Conservation (phyloP, 2,113 vertebrate species). For the Vidua chalybeata region DNA sequence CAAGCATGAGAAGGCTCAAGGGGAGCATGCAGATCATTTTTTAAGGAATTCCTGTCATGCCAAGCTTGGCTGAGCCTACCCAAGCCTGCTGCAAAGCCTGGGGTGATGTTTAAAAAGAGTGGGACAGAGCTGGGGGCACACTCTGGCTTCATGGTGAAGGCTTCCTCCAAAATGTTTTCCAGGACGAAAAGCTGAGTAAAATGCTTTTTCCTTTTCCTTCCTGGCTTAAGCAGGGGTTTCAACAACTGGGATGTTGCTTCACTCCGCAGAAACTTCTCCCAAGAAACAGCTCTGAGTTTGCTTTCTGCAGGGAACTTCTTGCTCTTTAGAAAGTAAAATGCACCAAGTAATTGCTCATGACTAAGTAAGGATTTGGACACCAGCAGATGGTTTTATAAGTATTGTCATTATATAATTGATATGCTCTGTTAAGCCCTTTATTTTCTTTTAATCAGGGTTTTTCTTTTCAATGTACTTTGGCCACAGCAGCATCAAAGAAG, state of each 20-base stretch:
- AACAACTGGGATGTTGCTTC: background rate
- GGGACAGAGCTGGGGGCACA: fast-evolving
- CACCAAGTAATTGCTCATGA: background rate
- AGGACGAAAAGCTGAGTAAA: background rate
- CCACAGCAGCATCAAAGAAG: background rate
- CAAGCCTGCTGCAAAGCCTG: background rate
- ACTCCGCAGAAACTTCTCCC: background rate
- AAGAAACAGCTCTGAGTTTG: background rate
- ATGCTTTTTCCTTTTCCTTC: fast-evolving
- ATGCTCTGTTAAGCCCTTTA: background rate
- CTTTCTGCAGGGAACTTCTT: background rate
- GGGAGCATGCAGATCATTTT: constrained; percentile 4
- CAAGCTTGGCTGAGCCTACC: background rate
- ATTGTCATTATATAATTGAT: background rate
- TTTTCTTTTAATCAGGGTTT: background rate
- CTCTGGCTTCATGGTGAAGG: background rate
- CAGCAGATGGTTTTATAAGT: background rate
- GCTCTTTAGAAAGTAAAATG: background rate
- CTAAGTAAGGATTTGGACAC: background rate
- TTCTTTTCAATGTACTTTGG: background rate
- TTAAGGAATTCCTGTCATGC: background rate
- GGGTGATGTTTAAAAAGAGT: background rate
- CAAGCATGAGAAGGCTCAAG: background rate
- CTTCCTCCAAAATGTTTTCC: background rate
- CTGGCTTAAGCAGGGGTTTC: background rate